Conservation (phyloP, 37 sponge, comb jelly and placozoan genomes). For the Lycopodina hypogea region DNA sequence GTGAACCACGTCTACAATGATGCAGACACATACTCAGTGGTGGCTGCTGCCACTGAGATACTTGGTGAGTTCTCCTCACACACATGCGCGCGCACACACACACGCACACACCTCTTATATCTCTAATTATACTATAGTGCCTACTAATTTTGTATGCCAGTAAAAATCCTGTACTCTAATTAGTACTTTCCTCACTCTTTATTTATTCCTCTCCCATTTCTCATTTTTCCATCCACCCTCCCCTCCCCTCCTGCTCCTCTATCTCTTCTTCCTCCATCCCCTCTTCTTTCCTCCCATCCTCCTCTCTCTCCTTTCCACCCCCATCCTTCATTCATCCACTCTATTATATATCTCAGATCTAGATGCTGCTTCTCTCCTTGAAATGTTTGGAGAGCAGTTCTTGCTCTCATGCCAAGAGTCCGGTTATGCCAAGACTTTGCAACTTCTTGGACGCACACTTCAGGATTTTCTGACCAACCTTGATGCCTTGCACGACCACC, state of each 20-base stretch:
- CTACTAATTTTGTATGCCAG: not conserved
- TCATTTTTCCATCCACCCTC: no score
- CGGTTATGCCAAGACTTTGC: slow-evolving; percentile 79
- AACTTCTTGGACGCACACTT: slow-evolving; percentile 69
- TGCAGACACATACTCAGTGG: slow-evolving; percentile 59
- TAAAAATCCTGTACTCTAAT: no score
- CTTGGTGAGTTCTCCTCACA: slow-evolving; percentile 59
- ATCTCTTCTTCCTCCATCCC: no score
- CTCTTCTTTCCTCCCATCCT: no score
- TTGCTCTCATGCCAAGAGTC: slow-evolving; percentile 85
- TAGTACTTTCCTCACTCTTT: no score
- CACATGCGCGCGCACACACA: no score
- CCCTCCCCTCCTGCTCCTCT: no score
- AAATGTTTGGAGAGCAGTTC: slow-evolving; percentile 92
- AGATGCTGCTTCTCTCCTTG: slow-evolving; percentile 64
- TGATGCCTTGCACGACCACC: slow-evolving; percentile 91
- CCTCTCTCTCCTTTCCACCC: no score
- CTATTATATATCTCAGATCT: slow-evolving; percentile 31
- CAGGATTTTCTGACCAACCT: slow-evolving; percentile 87
- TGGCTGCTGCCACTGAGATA: slow-evolving; percentile 68
- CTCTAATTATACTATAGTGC: not conserved
- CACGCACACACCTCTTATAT: not conserved
- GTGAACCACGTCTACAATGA: slow-evolving; percentile 72
- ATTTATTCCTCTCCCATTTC: no score
- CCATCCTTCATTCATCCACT: no score